phyloP scores from a whole-genome alignment of 2,888 invertebrate species.

The Gastracanthus pulcherrimus region DNA sequence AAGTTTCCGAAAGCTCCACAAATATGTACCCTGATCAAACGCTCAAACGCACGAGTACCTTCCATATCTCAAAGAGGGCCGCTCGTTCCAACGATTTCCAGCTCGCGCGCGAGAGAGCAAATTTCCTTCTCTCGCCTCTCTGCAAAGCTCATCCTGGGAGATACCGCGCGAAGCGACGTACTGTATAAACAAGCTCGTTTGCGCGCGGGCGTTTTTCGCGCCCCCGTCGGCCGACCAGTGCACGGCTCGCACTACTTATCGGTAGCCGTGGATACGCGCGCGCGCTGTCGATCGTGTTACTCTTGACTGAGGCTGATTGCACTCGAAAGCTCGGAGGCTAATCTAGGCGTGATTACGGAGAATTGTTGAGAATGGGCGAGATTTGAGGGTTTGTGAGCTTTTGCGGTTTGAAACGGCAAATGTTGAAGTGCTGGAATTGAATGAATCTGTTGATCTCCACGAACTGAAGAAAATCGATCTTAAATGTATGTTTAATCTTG shows the following conservation, averaged over 20 bases:
- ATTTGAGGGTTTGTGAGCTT: too few relatives aligned
- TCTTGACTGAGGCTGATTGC: not conserved
- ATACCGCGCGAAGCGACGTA: not conserved
- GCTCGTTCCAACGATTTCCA: not conserved
- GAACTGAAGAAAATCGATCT: too few relatives aligned
- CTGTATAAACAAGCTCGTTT: slow-evolving; percentile 24
- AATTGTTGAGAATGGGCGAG: not conserved
- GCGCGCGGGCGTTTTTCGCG: not conserved
- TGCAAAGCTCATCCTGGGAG: not conserved
- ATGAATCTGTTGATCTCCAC: too few relatives aligned
- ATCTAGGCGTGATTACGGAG: not conserved
- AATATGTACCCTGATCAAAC: too few relatives aligned
- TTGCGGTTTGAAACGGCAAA: too few relatives aligned
- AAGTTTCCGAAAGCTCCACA: too few relatives aligned
- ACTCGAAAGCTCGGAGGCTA: not conserved
- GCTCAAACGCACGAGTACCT: too few relatives aligned
- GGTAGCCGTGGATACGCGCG: too few relatives aligned
- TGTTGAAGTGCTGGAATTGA: too few relatives aligned
- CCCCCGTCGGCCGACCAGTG: not conserved
- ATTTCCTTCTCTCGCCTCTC: not conserved
- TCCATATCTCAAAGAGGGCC: too few relatives aligned
- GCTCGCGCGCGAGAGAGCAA: too few relatives aligned
- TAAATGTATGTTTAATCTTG: too few relatives aligned
- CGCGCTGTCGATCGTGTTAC: not conserved
- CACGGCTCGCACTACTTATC: slow-evolving; percentile 4